phyloP scores from a whole-genome alignment of 2,888 invertebrate species.

The Hypolimnas misippus region DNA sequence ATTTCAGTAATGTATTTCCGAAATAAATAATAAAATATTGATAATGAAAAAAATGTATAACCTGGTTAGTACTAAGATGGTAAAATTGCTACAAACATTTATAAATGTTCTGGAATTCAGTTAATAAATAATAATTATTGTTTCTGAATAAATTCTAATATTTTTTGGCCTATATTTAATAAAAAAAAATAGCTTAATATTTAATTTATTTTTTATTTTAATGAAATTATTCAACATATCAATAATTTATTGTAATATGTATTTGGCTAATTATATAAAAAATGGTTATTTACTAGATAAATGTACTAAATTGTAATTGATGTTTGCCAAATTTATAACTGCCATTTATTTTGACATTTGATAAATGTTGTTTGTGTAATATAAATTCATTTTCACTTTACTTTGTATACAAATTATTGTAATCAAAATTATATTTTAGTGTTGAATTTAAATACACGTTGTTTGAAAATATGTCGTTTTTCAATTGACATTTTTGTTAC shows the following conservation, averaged over 20 bases:
- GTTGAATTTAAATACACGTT: constrained; percentile 77
- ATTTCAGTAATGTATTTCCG: neutral
- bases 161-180: constrained; percentile 24
- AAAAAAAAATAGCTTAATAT: constrained; percentile 16
- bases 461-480: constrained; percentile 60
- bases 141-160: neutral
- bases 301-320: constrained; percentile 39
- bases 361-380: constrained; percentile 54
- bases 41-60: too few species aligned
- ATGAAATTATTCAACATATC: constrained; percentile 1
- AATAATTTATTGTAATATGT: constrained; percentile 8
- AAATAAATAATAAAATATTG: too few species aligned
- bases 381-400: constrained; percentile 59
- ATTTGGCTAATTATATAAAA: constrained; percentile 2
- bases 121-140: too few species aligned
- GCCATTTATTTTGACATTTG: constrained; percentile 64
- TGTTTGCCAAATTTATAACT: constrained; percentile 69
- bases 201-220: constrained; percentile 14
- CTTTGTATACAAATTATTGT: constrained; percentile 60
- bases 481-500: constrained; percentile 58
- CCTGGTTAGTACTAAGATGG: too few species aligned
- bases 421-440: constrained; percentile 74
- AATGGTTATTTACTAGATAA: constrained; percentile 3
- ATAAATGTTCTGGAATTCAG: too few species aligned
- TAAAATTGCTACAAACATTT: too few species aligned